A percentile compares a stretch with the other conserved stretches of the same genome.
Evolutionary conservation across 2,888 invertebrate species (phyloP).

Genomic region (Halictus quadricinctus): DNA sequence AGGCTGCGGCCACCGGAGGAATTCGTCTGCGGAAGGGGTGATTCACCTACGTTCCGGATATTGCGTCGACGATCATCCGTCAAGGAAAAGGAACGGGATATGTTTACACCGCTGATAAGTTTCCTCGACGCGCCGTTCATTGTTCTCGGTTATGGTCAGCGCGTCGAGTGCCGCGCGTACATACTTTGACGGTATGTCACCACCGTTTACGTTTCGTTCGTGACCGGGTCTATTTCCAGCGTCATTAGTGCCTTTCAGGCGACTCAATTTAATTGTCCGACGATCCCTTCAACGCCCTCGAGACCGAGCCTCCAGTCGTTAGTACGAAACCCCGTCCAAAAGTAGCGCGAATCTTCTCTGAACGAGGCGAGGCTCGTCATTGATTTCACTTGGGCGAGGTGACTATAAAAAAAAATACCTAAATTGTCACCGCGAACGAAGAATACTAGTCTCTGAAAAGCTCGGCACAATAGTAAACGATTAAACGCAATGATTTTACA

Average conservation of each 20-base stretch:
- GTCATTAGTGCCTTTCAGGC: slow-evolving; percentile 39
- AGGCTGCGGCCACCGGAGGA: not conserved
- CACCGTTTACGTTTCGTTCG: slow-evolving; percentile 43
- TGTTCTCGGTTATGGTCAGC: slow-evolving; percentile 21
- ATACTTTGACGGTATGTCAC: slow-evolving; percentile 40
- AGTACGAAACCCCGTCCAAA: not conserved
- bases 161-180: slow-evolving; percentile 12
- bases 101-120: not conserved
- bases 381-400: not conserved
- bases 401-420: not conserved
- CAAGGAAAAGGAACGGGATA: not conserved
- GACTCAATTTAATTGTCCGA: slow-evolving; percentile 44
- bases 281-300: slow-evolving; percentile 21
- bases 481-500: not conserved
- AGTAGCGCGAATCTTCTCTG: not conserved
- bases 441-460: not conserved
- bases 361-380: not conserved
- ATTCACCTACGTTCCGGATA: slow-evolving; percentile 10
- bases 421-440: not conserved
- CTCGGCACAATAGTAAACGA: not conserved
- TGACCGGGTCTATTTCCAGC: slow-evolving; percentile 59
- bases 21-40: not conserved
- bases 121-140: slow-evolving; percentile 1
- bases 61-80: not conserved
- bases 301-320: not conserved